Percentiles rank a stretch among this genome's conserved stretches.
Evolutionary conservation across 2,113 vertebrate species (phyloP).

Genomic region (Trichechus manatus): DNA sequence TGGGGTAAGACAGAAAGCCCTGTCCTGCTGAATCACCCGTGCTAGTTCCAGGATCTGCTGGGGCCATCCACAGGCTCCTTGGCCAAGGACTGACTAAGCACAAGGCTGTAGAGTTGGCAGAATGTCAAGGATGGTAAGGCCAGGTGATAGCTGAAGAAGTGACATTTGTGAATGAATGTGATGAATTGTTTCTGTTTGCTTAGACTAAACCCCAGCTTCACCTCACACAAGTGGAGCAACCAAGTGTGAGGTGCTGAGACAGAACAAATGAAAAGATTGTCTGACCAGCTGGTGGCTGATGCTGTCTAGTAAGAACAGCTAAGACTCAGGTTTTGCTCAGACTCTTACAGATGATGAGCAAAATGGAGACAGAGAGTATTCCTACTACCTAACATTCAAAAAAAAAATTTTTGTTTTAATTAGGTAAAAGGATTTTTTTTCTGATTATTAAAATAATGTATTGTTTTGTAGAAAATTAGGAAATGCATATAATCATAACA

Average conservation of each 20-base stretch:
- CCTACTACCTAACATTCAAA: not conserved
- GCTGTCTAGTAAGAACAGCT: not conserved
- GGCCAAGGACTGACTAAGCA: conserved; percentile 20
- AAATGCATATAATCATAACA: conserved; percentile 1
- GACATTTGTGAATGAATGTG: conserved; percentile 46
- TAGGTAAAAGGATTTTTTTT: not conserved
- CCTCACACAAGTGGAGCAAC: not conserved
- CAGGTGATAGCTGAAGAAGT: not conserved
- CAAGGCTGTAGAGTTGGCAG: conserved; percentile 14
- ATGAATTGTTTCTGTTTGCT: conserved; percentile 64
- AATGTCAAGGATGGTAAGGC: not conserved
- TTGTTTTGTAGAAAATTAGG: not conserved
- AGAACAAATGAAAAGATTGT: not conserved
- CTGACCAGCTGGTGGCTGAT: conserved; percentile 10
- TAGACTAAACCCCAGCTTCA: not conserved
- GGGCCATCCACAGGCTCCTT: not conserved
- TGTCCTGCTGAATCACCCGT: not conserved
- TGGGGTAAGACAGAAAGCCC: not conserved
- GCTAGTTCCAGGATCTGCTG: not conserved
- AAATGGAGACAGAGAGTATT: not conserved
- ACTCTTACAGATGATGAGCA: not conserved
- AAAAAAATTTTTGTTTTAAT: not conserved
- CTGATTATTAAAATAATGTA: not conserved
- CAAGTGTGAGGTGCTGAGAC: not conserved
- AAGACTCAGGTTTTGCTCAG: not conserved